Base-by-base conservation (phyloP, 2,888 invertebrate species). In the Bhutanitis thaidina region DNA sequence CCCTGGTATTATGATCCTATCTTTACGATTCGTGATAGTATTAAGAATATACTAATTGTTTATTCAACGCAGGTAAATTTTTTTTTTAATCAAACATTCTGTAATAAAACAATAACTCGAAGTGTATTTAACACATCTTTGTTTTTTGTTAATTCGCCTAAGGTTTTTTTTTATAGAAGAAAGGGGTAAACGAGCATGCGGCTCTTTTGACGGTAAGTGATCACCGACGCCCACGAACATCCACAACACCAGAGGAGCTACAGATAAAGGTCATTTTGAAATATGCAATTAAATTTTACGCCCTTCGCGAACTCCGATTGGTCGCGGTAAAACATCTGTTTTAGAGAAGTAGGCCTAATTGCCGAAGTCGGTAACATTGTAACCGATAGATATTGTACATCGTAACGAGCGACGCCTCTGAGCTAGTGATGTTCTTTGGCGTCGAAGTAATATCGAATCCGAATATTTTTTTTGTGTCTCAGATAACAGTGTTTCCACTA, bases 271-370 rank as follows among this genome's bases (percentile, higher is more conserved):
- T 27, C 12, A 41, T 41, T 16, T 25, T 13, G n/a, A 15, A 34
- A 39, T 5, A 27, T 14, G 16, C 9, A 30, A 47, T 47, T 32
- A 47, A 43, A 52, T 47, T 34, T 32, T 25, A 38, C 25, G 14
- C 43, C 30, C n/a, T 14, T 20, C 10, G 37, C 55, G 52, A 51
- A 54, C 49, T 34, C 35, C 47, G 49, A 56, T 56, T 52, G 54
- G 54, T 56, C 43, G 39, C 51, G 14, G 43, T 52, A 56, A 52
- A 54, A 54, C 56, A 56, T 56, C 56, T 56, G 50, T 56, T 56
- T 54, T 52, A 54, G 43, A 38, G 48, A 51, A 56, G 53, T 56
- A 53, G 39, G 37, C 53, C 56, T 56, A 56, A 53, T 53, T 51
- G 53, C 49, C 39, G 29, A 52, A 54, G 56, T 54, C 54, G 49